Evolutionary conservation across 64 coral and sea anemone genomes (phyloP), one percentile per base, ranked within the genome.

Genomic region (Montipora capricornis): DNA sequence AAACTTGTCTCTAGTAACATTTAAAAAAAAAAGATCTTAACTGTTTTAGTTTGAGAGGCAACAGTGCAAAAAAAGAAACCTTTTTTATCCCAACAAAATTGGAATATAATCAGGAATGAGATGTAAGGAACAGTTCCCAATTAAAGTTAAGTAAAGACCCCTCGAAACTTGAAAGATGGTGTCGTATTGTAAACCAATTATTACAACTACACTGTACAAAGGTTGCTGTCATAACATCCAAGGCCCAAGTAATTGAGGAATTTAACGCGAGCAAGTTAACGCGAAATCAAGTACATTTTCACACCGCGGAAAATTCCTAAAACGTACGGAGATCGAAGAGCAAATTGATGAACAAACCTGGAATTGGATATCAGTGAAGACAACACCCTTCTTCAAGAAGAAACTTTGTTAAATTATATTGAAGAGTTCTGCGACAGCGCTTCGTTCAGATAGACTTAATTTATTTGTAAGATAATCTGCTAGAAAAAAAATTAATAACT

Each of bases 91-190:
- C 47, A 2, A 64, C 7, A 73, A 71, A 15, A 51, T 16, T 22
- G 16, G 20, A 4, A 68, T 45, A 84, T 49, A 50, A 44, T 5
- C 37, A 46, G 16, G 15, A 16, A 86, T 19, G 47, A 19, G 17
- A 4, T 7, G 82, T 24, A 13, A 22, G 16, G 66, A 71, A 44
- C 66, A 44, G 47, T 71, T 24, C 22, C 17, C 62, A 86, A 86
- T 86, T 73, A 86, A 86, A 71, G 15, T 86, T 86, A 73, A 47
- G 82, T 70, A 86, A 84, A 84, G 81, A 86, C 82, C 71, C 45
- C 82, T 86, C 71, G 82, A 86, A 86, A 86, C 59, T 86, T 73
- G 50, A 86, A 86, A 86, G 44, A 86, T 22, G 82, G 82, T 86
- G 66, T 50, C 29, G 70, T 64, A 86, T 86, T 86, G 82, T 86